Conservation (phyloP, 23 tunicate genomes). For the Corella eumyota region DNA sequence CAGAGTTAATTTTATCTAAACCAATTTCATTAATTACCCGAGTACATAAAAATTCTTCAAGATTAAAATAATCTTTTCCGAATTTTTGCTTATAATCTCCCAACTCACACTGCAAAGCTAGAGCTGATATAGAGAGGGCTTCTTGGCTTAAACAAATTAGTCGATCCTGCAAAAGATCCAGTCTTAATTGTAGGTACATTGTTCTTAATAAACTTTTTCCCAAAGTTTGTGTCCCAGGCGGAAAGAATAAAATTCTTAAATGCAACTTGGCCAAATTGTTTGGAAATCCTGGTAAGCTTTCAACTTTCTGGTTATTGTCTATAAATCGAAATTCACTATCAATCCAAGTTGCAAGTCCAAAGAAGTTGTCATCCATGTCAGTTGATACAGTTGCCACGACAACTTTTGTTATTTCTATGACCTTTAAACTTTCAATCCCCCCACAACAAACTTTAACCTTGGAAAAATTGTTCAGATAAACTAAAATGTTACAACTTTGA, state of each 20-base stretch:
- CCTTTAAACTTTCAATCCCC: too few species aligned
- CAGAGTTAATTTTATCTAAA: slow-evolving; percentile 4
- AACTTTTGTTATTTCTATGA: too few species aligned
- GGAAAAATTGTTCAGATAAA: too few species aligned
- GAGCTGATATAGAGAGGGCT: slow-evolving; percentile 33
- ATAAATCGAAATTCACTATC: too few species aligned
- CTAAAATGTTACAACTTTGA: too few species aligned
- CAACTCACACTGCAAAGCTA: slow-evolving; percentile 53
- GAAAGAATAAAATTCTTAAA: slow-evolving; percentile 14
- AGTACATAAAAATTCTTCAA: slow-evolving; percentile 23
- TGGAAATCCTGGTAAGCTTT: too few species aligned
- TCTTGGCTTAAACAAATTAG: slow-evolving; percentile 31
- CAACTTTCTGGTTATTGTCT: too few species aligned
- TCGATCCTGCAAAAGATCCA: slow-evolving; percentile 42
- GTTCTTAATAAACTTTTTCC: slow-evolving; percentile 28
- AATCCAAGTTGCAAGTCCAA: too few species aligned
- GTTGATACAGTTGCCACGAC: too few species aligned
- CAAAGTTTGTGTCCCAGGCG: slow-evolving; percentile 1
- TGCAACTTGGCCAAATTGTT: too few species aligned
- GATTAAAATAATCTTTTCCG: slow-evolving; percentile 14
- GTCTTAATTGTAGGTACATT: slow-evolving; percentile 53
- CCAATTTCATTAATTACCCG: slow-evolving; percentile 15
- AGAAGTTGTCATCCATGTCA: too few species aligned
- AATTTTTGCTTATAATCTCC: slow-evolving; percentile 57
- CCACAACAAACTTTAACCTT: too few species aligned